phyloP scores from a whole-genome alignment of 2,113 vertebrate species.

The Phainopepla nitens region DNA sequence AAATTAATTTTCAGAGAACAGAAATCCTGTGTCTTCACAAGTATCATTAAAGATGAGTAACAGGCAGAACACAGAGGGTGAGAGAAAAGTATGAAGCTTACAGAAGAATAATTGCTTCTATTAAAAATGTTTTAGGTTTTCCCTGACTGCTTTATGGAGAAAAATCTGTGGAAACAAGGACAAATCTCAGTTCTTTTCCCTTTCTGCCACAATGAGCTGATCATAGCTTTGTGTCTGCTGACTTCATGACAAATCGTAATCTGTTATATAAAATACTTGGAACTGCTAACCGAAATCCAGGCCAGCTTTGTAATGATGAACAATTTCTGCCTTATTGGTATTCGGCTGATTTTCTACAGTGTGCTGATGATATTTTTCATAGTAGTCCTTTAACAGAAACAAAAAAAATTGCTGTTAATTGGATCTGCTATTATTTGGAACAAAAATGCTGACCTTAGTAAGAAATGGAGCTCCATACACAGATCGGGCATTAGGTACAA shows the following conservation, averaged over 20 bases:
- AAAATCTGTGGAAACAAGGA: constrained; percentile 46
- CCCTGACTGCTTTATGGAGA: constrained; percentile 22
- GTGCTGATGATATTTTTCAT: not conserved
- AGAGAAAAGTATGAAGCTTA: constrained; percentile 9
- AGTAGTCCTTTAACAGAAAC: not conserved
- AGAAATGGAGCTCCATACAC: not conserved
- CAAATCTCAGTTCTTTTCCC: not conserved
- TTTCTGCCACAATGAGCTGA: constrained; percentile 11
- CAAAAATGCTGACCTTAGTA: not conserved
- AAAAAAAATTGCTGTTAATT: not conserved
- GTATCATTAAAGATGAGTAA: not conserved
- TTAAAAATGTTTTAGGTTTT: constrained; percentile 44
- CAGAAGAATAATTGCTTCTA: constrained; percentile 18
- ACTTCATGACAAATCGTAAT: constrained; percentile 27
- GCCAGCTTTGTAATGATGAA: constrained; percentile 34
- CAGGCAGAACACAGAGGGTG: not conserved
- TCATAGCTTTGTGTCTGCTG: not conserved
- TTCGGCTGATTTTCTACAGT: constrained; percentile 14
- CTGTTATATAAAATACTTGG: constrained; percentile 31
- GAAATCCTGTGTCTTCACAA: not conserved
- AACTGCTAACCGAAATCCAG: constrained; percentile 8
- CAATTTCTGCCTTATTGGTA: constrained; percentile 30
- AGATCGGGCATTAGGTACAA: not conserved
- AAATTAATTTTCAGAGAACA: not conserved
- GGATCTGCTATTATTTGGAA: not conserved